Percentiles rank a stretch among this genome's conserved stretches.
phyloP scores from a whole-genome alignment of 2,797 vertebrate species.

The Leptoclinus maculatus region DNA sequence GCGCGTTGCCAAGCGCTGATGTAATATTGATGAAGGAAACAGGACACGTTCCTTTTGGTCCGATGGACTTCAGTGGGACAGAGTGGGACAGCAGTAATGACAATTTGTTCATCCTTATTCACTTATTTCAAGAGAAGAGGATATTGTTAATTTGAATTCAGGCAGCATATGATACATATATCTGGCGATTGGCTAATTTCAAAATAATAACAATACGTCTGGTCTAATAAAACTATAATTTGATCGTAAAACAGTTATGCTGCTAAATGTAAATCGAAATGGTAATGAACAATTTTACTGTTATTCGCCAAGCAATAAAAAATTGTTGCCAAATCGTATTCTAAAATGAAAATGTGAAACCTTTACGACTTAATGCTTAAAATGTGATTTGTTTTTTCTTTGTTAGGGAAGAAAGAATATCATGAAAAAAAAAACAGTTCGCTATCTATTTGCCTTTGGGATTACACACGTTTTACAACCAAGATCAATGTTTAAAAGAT shows the following conservation, averaged over 20 bases:
- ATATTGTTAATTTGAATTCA: background rate
- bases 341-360: background rate
- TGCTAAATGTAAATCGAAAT: conserved; percentile 1
- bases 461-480: background rate
- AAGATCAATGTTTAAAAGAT: background rate
- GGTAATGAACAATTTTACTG: background rate
- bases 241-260: conserved; percentile 39
- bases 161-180: background rate
- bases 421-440: background rate
- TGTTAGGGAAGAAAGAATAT: background rate
- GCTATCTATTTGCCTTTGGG: fast-evolving
- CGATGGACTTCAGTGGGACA: conserved; percentile 70
- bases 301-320: background rate
- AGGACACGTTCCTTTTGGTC: conserved; percentile 66
- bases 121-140: background rate
- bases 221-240: background rate
- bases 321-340: background rate
- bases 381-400: background rate
- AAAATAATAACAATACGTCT: background rate
- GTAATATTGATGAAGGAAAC: conserved; percentile 84
- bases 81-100: conserved; percentile 79
- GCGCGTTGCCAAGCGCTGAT: conserved; percentile 56
- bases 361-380: background rate
- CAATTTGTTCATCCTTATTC: conserved; percentile 61
- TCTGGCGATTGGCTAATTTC: background rate